Evolutionary conservation across 2,888 invertebrate genomes (phyloP).

Genomic region (Euzophera pinguis): DNA sequence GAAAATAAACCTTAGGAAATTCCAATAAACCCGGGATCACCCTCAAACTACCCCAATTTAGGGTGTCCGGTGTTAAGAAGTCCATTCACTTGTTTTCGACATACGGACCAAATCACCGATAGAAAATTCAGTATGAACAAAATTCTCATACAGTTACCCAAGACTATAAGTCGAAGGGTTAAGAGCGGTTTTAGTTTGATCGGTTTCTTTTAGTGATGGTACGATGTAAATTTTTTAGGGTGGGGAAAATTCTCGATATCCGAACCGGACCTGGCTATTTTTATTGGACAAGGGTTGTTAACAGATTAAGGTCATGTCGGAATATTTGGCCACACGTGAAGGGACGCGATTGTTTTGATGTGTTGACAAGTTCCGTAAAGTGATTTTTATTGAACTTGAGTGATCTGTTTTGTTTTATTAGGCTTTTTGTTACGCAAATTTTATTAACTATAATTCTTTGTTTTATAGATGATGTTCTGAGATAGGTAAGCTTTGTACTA

Average conservation of each 20-base stretch:
- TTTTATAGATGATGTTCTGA: too few species aligned
- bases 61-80: slow-evolving; percentile 74
- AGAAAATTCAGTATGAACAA: slow-evolving; percentile 32
- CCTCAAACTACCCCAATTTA: slow-evolving; percentile 62
- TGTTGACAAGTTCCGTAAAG: slow-evolving; percentile 33
- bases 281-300: slow-evolving; percentile 69
- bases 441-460: too few species aligned
- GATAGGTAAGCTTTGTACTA: too few species aligned
- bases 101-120: slow-evolving; percentile 68
- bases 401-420: not conserved
- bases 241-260: slow-evolving; percentile 69
- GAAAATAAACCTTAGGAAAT: slow-evolving; percentile 68
- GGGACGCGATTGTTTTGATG: slow-evolving; percentile 42
- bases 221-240: slow-evolving; percentile 53
- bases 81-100: slow-evolving; percentile 69
- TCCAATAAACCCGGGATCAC: slow-evolving; percentile 65
- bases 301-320: slow-evolving; percentile 51
- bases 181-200: slow-evolving; percentile 26
- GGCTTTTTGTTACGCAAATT: not conserved
- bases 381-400: not conserved
- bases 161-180: slow-evolving; percentile 18
- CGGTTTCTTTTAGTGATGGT: slow-evolving; percentile 12
- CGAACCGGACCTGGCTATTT: slow-evolving; percentile 71
- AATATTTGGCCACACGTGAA: slow-evolving; percentile 60
- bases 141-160: slow-evolving; percentile 15